Conservation (phyloP, 2,888 invertebrate genomes). For the Dasysyrphus albostriatus region DNA sequence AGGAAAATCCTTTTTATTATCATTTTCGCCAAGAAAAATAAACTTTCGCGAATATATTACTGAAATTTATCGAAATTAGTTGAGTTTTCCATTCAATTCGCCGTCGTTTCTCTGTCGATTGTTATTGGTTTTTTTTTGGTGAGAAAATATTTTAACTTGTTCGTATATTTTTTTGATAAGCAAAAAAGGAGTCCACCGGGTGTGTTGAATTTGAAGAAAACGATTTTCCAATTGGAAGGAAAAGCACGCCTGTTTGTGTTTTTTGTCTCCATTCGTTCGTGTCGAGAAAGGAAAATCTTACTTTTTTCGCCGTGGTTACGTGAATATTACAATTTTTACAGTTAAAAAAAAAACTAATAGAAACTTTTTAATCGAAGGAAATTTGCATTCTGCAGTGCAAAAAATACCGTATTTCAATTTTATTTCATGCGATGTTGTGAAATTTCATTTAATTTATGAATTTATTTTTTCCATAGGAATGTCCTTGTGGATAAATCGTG, state of each 20-base stretch:
- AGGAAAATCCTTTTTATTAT: conserved; percentile 8
- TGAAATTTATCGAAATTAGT: neutral
- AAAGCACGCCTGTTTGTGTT: conserved; percentile 33
- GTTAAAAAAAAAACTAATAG: neutral
- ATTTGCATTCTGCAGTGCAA: conserved; percentile 6
- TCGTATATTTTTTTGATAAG: neutral
- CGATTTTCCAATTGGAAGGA: conserved; percentile 52
- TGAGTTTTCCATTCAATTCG: conserved; percentile 30
- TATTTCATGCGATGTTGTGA: conserved; percentile 61
- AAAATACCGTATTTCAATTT: neutral
- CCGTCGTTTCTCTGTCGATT: conserved; percentile 3
- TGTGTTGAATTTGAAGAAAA: conserved; percentile 35
- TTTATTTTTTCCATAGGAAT: conserved; percentile 25
- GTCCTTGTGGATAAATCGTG: conserved; percentile 56
- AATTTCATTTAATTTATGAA: conserved; percentile 50
- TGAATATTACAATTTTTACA: conserved; percentile 18
- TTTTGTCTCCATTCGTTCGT: conserved; percentile 13
- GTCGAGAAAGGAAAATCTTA: conserved; percentile 20
- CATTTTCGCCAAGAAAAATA: neutral
- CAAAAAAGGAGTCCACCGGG: conserved; percentile 22
- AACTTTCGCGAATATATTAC: neutral
- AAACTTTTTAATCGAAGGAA: neutral
- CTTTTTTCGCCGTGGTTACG: conserved; percentile 33
- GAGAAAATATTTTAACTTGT: neutral
- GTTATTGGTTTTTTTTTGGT: conserved; percentile 5